These are phyloP conservation scores for Acronicta leporina DNA, from an alignment of 2,888 invertebrate species.

Conservation along the genomic window DNA sequence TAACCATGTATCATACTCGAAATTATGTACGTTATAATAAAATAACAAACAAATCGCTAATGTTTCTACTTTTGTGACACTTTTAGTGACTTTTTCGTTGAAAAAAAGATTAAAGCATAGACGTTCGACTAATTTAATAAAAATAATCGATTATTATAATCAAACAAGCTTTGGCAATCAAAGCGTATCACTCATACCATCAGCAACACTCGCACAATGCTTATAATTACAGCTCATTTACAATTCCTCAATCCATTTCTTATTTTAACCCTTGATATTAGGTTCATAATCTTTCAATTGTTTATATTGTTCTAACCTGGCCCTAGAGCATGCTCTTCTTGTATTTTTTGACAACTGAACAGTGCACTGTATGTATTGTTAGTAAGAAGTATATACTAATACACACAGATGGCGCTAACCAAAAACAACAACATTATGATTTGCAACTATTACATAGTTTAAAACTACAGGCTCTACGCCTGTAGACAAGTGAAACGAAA, in stretches of 20 bases:
- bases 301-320: constrained; percentile 29
- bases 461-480: too few species aligned
- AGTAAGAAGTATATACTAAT: constrained; percentile 36
- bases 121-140: constrained; percentile 53
- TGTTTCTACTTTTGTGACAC: constrained; percentile 71
- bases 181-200: constrained; percentile 69
- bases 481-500: too few species aligned
- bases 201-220: constrained; percentile 54
- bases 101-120: constrained; percentile 67
- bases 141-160: constrained; percentile 58
- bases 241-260: constrained; percentile 54
- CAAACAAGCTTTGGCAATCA: constrained; percentile 72
- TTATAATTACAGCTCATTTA: constrained; percentile 57
- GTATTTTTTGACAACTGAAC: constrained; percentile 7
- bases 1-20: background rate
- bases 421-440: constrained; percentile 35
- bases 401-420: constrained; percentile 56
- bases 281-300: constrained; percentile 57
- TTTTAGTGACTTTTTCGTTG: constrained; percentile 79
- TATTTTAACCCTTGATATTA: constrained; percentile 48
- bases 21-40: constrained; percentile 20
- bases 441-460: constrained; percentile 35
- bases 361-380: constrained; percentile 26
- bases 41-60: constrained; percentile 47
- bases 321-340: constrained; percentile 10